Evolutionary conservation across 2,113 vertebrate genomes (phyloP), one percentile per base, ranked within the genome.

Genomic region (Platichthys flesus): DNA sequence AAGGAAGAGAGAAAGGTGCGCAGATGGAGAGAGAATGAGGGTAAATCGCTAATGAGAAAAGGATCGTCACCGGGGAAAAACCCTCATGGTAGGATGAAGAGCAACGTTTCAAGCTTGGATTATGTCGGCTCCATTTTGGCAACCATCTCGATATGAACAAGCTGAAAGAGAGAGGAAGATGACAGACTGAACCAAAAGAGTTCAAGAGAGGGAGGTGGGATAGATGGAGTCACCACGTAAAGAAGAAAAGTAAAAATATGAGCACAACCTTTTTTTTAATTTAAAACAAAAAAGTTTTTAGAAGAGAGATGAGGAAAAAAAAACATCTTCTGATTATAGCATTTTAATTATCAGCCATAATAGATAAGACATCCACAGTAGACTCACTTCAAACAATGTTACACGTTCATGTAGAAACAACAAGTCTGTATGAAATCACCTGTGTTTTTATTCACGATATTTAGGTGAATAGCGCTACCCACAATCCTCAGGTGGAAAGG

Each of bases 21-120:
- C 64, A 76, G 76, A 79, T 73, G 65, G 76, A 71, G 65, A 26
- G 26, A 78, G 52, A 71, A 68, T 65, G n/a, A 66, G 54, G 28
- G 63, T 57, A 7, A 71, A 72, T 64, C 58, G 60, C 45, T 81
- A 78, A 85, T 73, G 57, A 86, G 76, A 78, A 62, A 49, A 70
- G 24, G 40, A 70, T 74, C 59, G 56, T 80, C 62, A 37, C 40
- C 13, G 4, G 26, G 55, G 67, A 75, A 59, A 66, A 42, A 42
- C 40, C 3, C 40, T 42, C 4, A 14, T 10, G 47, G 42, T 31
- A 66, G 49, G 52, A 83, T 78, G 42, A 74, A 82, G 42, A 69
- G 64, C 55, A 42, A 63, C 31, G 18, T 79, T 65, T 71, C 57
- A 71, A 37, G 57, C 68, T 45, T 52, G 35, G 66, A 73, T 76